A percentile compares a stretch with the other conserved stretches of the same genome.
phyloP scores from a whole-genome alignment of 1,140 invertebrate species.

The Nasonia giraulti region DNA sequence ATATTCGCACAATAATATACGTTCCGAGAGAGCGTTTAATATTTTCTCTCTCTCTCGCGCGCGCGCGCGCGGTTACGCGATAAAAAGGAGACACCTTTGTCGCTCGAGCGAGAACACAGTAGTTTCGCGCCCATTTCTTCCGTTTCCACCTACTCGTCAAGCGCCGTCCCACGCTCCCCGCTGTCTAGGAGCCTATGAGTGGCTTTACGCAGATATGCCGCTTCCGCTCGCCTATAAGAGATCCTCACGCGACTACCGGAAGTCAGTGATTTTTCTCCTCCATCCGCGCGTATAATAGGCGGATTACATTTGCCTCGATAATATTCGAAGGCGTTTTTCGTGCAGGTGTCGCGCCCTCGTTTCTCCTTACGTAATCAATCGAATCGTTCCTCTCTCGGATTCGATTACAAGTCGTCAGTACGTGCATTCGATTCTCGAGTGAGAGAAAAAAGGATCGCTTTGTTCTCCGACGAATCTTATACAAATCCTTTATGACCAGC shows the following conservation, averaged over 20 bases:
- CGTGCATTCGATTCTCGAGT: not conserved
- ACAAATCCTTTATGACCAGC: constrained; percentile 21
- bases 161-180: not conserved
- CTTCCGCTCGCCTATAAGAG: constrained; percentile 4
- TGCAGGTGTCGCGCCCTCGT: not conserved
- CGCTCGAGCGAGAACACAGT: not conserved
- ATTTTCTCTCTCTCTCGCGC: not conserved
- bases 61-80: not conserved
- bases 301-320: constrained; percentile 28
- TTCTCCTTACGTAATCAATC: not conserved
- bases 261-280: constrained; percentile 3
- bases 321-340: constrained; percentile 2
- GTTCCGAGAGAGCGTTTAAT: not conserved
- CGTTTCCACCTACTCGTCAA: not conserved
- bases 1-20: not conserved
- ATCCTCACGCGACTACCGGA: not conserved
- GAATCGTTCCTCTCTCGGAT: not conserved
- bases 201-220: not conserved
- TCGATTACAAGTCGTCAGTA: not conserved
- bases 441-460: constrained; percentile 11
- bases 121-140: constrained; percentile 36
- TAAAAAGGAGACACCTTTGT: constrained; percentile 27
- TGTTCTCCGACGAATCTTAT: constrained; percentile 15
- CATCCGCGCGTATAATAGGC: not conserved
- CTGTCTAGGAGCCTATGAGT: not conserved